These are phyloP conservation scores for Helicoverpa zea DNA, from an alignment of 1,140 invertebrate genomes.

Conservation along the genomic window DNA sequence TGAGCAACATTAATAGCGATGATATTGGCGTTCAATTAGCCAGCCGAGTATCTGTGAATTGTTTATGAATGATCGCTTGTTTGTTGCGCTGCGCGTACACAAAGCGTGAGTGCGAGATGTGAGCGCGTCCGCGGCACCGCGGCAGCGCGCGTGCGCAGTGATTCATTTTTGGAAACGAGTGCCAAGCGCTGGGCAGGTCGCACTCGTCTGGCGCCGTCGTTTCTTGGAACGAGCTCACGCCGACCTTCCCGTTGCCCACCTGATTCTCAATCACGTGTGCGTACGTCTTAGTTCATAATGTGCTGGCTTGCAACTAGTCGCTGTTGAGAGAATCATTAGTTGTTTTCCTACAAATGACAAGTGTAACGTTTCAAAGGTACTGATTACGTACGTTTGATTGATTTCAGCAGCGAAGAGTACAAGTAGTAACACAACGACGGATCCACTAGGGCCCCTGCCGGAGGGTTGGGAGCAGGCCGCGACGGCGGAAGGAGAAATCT, in stretches of 20 bases:
- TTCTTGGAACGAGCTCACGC: constrained; percentile 70
- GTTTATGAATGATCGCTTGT: constrained; percentile 78
- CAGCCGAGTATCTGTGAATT: constrained; percentile 49
- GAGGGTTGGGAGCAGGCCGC: constrained; percentile 98
- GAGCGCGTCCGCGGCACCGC: constrained; percentile 16
- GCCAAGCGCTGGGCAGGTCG: constrained; percentile 52
- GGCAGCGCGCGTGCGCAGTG: constrained; percentile 38
- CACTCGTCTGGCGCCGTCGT: constrained; percentile 68
- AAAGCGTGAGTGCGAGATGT: constrained; percentile 33
- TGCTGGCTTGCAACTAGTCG: constrained; percentile 80
- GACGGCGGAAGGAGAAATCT: constrained; percentile 97
- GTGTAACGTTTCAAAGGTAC: constrained; percentile 49
- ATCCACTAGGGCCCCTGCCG: constrained; percentile 93
- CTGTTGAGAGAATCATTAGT: constrained; percentile 78
- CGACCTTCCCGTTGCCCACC: constrained; percentile 71
- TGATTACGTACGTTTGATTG: constrained; percentile 70
- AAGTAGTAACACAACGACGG: constrained; percentile 83
- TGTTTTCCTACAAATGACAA: constrained; percentile 47
- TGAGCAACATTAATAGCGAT: constrained; percentile 36
- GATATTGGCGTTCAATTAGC: constrained; percentile 54
- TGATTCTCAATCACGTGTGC: constrained; percentile 67
- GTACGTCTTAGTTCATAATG: constrained; percentile 59
- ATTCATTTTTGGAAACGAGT: constrained; percentile 57
- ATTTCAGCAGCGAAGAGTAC: constrained; percentile 86
- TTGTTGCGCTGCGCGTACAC: constrained; percentile 60